Conservation (phyloP, 2,113 vertebrate genomes). For the Daboia siamensis region DNA sequence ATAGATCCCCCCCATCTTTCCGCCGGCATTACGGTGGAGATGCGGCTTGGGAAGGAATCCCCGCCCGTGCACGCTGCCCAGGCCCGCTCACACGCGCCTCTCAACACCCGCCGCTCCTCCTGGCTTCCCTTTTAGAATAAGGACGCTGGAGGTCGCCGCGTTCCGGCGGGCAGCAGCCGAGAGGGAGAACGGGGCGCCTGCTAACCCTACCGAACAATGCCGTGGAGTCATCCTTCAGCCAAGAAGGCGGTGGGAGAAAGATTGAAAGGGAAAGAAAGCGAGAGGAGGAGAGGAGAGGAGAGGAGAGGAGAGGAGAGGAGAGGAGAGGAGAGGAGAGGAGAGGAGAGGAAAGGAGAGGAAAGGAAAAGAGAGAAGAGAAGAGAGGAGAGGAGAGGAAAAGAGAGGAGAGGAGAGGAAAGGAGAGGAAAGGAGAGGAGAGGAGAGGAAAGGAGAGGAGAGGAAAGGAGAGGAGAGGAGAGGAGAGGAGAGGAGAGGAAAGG, state of each 20-base stretch:
- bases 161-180: conserved; percentile 47
- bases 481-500: not conserved
- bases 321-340: too few relatives aligned
- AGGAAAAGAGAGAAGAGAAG: fast-evolving
- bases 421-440: too few relatives aligned
- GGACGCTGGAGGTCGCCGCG: conserved; percentile 60
- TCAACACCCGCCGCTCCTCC: not conserved
- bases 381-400: too few relatives aligned
- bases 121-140: conserved; percentile 14
- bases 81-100: not conserved
- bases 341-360: too few relatives aligned
- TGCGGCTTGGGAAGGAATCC: not conserved
- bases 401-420: fast-evolving
- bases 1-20: not conserved
- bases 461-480: not conserved
- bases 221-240: conserved; percentile 2
- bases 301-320: too few relatives aligned
- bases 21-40: not conserved
- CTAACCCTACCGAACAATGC: conserved; percentile 64
- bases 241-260: not conserved
- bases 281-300: too few relatives aligned
- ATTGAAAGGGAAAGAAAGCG: not conserved
- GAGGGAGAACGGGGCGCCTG: conserved; percentile 56
- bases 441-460: not conserved
- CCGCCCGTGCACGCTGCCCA: too few relatives aligned